Percentiles rank a stretch among this genome's conserved stretches.
These are phyloP conservation scores for Sesia bembeciformis DNA, from an alignment of 2,888 invertebrate species.

Conservation along the genomic window DNA sequence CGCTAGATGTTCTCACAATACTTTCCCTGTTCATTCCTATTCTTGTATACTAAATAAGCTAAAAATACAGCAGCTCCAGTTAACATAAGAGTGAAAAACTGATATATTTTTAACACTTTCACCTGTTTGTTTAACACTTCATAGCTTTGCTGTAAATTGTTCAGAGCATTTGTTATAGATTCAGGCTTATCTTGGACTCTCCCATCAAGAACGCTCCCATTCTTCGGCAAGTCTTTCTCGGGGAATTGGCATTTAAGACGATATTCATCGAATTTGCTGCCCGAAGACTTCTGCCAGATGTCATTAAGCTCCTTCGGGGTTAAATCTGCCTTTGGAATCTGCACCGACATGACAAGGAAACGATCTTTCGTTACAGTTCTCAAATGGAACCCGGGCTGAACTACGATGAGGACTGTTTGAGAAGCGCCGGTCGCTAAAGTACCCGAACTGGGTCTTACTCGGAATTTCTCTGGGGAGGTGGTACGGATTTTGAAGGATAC, in stretches of 20 bases:
- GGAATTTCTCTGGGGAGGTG: constrained; percentile 95
- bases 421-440: constrained; percentile 78
- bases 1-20: constrained; percentile 59
- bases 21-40: constrained; percentile 28
- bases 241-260: constrained; percentile 80
- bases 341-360: constrained; percentile 90
- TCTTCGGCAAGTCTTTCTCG: constrained; percentile 46
- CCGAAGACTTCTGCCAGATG: constrained; percentile 80
- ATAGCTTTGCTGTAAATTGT: constrained; percentile 46
- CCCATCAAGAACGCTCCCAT: constrained; percentile 34
- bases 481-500: constrained; percentile 88
- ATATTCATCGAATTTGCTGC: constrained; percentile 80
- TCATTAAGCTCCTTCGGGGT: constrained; percentile 78
- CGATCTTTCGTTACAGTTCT: constrained; percentile 84
- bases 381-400: constrained; percentile 82
- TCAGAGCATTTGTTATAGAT: constrained; percentile 81
- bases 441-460: constrained; percentile 92
- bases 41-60: constrained; percentile 44
- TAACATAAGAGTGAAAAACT: constrained; percentile 41
- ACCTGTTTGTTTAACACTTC: constrained; percentile 39
- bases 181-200: constrained; percentile 78
- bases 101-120: constrained; percentile 40
- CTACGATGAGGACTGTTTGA: constrained; percentile 80
- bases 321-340: constrained; percentile 74
- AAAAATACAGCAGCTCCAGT: constrained; percentile 38